Evolutionary conservation across 2,888 invertebrate species (phyloP), one percentile per base, ranked within the genome.

Genomic region (Cremastobaeus sp.): DNA sequence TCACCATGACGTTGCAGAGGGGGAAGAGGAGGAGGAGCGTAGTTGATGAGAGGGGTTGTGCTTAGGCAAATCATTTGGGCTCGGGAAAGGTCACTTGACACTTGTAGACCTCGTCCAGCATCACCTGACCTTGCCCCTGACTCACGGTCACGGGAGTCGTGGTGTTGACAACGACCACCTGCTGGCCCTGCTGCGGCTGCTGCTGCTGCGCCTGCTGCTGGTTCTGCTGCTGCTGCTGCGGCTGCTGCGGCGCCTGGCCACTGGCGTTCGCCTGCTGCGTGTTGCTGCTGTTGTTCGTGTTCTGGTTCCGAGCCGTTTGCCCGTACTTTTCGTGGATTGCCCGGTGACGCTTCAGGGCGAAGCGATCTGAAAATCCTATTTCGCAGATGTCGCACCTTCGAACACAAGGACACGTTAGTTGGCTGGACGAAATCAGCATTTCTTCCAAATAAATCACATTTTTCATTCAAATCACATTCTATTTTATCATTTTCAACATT

Each of bases 251-350:
- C 60, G 88, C 89, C 76, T 89, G 89, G 59, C 82, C 83, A 75
- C 83, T 85, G 82, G 89, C 83, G 84, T 90, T 83, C 84, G 90
- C 83, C 86, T 87, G 88, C 88, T 88, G 77, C 88, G 89, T 57
- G 89, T 89, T 78, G 89, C 85, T 59, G 87, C 91, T 55, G 88
- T 88, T 86, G 64, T 86, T 86, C 5, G 86, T 77, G 47, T 84
- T 86, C 72, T 85, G 90, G 84, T 89, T 91, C 79, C 88, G 89
- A 79, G 88, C 91, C 35, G 88, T 85, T 73, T 86, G 88, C 87
- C 94, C 95, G 84, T 95, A 96, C 89, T 96, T 95, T 81, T 95
- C 95, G 87, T 96, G 96, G 79, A 96, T 95, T 78, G 94, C 94
- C 77, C 95, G 90, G 85, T 96, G 96, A 73, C 96, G 90, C 84